A percentile compares a stretch with the other conserved stretches of the same genome.
phyloP scores from a whole-genome alignment of 2,113 vertebrate species.

The Nycticorax nycticorax region DNA sequence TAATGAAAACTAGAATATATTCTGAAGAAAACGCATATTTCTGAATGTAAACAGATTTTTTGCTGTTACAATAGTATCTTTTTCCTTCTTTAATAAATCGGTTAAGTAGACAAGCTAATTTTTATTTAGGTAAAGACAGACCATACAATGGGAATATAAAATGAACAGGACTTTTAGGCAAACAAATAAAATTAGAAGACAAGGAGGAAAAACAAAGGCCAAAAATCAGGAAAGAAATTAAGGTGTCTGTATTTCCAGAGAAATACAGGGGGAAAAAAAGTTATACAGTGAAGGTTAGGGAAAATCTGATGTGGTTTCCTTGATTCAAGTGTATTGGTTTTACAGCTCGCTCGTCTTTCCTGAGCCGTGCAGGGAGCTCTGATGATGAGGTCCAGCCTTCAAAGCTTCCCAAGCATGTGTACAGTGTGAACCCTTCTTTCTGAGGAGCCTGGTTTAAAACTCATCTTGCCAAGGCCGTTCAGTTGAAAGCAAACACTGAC shows the following conservation, averaged over 20 bases:
- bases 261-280: not conserved
- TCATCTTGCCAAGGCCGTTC: not conserved
- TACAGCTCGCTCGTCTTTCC: not conserved
- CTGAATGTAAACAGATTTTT: not conserved
- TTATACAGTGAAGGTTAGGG: not conserved
- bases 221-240: not conserved
- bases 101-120: not conserved
- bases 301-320: not conserved
- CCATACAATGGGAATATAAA: not conserved
- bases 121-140: not conserved
- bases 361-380: rapidly evolving
- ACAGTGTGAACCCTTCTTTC: rapidly evolving
- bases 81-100: not conserved
- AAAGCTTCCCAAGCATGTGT: not conserved
- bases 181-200: not conserved
- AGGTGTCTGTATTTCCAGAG: not conserved
- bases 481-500: not conserved
- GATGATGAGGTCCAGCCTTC: not conserved
- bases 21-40: not conserved
- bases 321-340: not conserved
- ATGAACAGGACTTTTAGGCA: not conserved
- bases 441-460: not conserved
- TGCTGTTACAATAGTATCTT: not conserved
- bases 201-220: not conserved
- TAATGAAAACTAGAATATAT: not conserved